Evolutionary conservation across 2,888 invertebrate genomes (phyloP), one percentile per base, ranked within the genome.

Genomic region (Lepidocyrtinus sp.): DNA sequence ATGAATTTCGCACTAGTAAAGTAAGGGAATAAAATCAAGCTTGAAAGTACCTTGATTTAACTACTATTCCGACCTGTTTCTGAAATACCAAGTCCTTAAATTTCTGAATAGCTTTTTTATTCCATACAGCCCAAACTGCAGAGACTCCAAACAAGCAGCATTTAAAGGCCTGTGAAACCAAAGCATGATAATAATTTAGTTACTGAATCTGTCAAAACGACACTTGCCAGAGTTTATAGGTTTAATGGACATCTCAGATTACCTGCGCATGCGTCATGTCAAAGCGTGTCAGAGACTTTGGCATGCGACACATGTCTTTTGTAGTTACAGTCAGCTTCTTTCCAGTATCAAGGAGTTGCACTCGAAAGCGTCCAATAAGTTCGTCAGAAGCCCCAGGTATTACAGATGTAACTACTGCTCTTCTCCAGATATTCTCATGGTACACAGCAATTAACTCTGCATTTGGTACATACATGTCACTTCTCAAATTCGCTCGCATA

Each of bases 301-400:
- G 81, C 0, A 81, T 21, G 0, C 21, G 19, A 21, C 81, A 75
- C 3, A 75, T 61, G 24, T 72, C 19, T 22, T 61, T 71, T 0
- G 3, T 0, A 1, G 1, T 2, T 0, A 67, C 50, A 0, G 22
- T 50, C 0, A 67, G 2, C 19, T 67, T 73, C 27, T 72, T 64
- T 15, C 81, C 81, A 1, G 81, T 72, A 9, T 81, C 81, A 7
- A 81, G 12, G 1, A 81, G 64, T n/a, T 76, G 76, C 25, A 73
- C 64, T 50, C 15, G 2, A 12, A n/a, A 50, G 5, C 2, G 5
- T 0, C 59, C 55, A 22, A 73, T 24, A 0, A 50, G 12, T 0
- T 24, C 1, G 7, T 22, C 9, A 1, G 5, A 3, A 9, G 7
- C 1, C 7, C 24, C 17, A 17, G 25, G 45, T 19, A 22, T 25